Evolutionary conservation across 2,113 vertebrate genomes (phyloP).

Genomic region (Syngnathus typhle): DNA sequence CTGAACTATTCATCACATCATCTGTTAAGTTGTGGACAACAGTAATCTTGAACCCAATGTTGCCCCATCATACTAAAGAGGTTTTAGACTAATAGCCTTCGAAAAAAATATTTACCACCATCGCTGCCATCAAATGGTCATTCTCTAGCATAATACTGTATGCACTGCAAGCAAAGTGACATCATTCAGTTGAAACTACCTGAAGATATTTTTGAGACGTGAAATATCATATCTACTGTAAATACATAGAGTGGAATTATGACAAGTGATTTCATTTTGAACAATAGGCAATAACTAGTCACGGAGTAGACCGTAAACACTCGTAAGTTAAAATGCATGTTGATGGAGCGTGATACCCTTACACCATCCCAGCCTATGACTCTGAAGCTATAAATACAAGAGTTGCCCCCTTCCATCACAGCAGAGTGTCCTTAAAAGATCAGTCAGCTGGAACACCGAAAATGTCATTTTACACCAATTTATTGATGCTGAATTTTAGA

Average conservation of each 20-base stretch:
- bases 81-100: conserved; percentile 26
- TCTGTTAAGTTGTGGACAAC: conserved; percentile 48
- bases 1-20: conserved; percentile 61
- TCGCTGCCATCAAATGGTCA: no score
- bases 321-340: conserved; percentile 44
- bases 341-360: conserved; percentile 52
- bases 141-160: background rate
- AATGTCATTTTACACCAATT: conserved; percentile 38
- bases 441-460: conserved; percentile 36
- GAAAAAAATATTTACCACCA: background rate
- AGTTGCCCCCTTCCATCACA: conserved; percentile 31
- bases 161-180: background rate
- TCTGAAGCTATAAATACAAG: conserved; percentile 67
- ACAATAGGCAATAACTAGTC: conserved; percentile 12
- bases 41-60: conserved; percentile 19
- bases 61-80: conserved; percentile 8
- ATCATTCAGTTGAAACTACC: background rate
- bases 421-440: conserved; percentile 56
- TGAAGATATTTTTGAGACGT: background rate
- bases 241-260: background rate
- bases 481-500: background rate
- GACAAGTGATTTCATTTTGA: conserved; percentile 1
- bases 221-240: background rate
- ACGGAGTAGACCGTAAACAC: conserved; percentile 22
- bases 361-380: conserved; percentile 53